A percentile compares a stretch with the other conserved stretches of the same genome.
These are phyloP conservation scores for Hirudinaria manillensis DNA, from an alignment of 2,888 invertebrate genomes.

Conservation along the genomic window DNA sequence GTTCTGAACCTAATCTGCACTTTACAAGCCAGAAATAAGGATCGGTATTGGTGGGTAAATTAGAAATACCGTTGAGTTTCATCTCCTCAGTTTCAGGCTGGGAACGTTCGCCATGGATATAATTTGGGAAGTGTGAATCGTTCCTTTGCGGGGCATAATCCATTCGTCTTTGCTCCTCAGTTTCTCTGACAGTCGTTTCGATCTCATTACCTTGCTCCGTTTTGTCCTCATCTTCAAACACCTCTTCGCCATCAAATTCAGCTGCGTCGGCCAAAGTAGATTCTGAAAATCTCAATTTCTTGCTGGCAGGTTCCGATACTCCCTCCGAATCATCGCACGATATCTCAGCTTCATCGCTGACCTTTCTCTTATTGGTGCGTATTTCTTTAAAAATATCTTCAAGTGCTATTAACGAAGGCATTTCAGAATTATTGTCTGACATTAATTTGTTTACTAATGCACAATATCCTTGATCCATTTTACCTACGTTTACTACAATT, in stretches of 20 bases:
- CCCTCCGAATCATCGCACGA: conserved; percentile 56
- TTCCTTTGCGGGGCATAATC: conserved; percentile 41
- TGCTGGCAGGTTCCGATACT: conserved; percentile 43
- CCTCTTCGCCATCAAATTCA: conserved; percentile 60
- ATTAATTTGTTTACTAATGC: too few species aligned
- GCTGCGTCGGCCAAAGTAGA: conserved; percentile 92
- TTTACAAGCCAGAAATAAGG: too few species aligned
- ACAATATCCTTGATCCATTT: too few species aligned
- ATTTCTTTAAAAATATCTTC: too few species aligned
- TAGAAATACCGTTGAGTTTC: too few species aligned
- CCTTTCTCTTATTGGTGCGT: too few species aligned
- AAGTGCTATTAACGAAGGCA: too few species aligned
- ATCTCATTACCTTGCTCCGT: conserved; percentile 61
- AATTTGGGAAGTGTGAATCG: not conserved
- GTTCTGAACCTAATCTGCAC: too few species aligned
- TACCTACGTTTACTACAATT: too few species aligned
- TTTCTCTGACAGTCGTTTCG: conserved; percentile 86
- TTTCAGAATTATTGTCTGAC: too few species aligned
- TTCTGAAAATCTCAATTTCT: conserved; percentile 63
- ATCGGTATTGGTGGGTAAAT: too few species aligned
- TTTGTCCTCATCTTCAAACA: conserved; percentile 92
- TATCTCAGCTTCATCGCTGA: too few species aligned
- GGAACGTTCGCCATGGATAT: not conserved
- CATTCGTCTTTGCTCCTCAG: conserved; percentile 61
- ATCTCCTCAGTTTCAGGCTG: not conserved